phyloP scores from a whole-genome alignment of 2,797 vertebrate genomes.

The Yasuhikotakia modesta region DNA sequence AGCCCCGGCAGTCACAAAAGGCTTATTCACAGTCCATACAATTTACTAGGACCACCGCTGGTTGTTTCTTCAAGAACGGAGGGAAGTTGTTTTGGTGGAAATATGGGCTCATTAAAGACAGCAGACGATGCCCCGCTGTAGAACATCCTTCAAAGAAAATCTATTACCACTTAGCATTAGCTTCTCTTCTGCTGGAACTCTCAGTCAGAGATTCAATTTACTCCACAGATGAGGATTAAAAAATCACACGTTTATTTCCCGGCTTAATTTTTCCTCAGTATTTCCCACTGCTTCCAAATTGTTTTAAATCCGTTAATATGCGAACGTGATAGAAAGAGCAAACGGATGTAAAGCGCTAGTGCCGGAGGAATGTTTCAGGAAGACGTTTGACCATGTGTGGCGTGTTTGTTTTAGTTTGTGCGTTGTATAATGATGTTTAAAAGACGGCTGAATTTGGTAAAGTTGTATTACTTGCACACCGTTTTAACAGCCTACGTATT shows the following conservation, averaged over 20 bases:
- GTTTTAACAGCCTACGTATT: no score
- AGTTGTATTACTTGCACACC: no score
- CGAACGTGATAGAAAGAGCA: constrained; percentile 52
- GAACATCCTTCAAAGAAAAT: constrained; percentile 56
- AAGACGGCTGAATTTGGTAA: no score
- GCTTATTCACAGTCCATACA: constrained; percentile 18
- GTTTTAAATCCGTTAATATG: constrained; percentile 66
- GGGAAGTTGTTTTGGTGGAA: constrained; percentile 29
- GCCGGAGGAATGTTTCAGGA: not conserved
- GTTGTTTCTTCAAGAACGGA: constrained; percentile 37
- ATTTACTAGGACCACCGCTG: constrained; percentile 25
- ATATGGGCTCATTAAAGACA: constrained; percentile 47
- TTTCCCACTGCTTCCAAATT: constrained; percentile 60
- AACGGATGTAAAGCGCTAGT: constrained; percentile 35
- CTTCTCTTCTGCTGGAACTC: constrained; percentile 62
- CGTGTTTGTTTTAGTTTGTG: not conserved
- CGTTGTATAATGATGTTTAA: no score
- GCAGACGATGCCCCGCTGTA: constrained; percentile 42
- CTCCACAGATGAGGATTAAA: constrained; percentile 61
- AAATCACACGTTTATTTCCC: constrained; percentile 57
- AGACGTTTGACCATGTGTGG: not conserved
- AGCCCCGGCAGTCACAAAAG: constrained; percentile 27
- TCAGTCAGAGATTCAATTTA: constrained; percentile 61
- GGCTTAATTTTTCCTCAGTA: constrained; percentile 62
- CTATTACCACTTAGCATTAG: constrained; percentile 62